Evolutionary conservation across 2,797 vertebrate genomes (phyloP).

Genomic region (Petrocephalus schoutedeni): DNA sequence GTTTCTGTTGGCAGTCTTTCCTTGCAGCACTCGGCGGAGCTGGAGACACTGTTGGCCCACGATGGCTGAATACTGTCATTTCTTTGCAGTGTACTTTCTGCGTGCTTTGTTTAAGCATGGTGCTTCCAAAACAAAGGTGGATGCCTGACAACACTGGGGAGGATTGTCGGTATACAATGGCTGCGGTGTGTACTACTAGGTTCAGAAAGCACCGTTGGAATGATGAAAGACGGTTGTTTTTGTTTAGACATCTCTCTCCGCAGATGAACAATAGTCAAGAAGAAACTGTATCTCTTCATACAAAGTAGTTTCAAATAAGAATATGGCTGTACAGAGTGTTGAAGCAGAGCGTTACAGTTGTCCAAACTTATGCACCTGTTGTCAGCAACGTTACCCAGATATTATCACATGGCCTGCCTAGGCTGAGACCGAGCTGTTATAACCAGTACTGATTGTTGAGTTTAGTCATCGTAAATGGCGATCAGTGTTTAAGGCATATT

Average conservation of each 20-base stretch:
- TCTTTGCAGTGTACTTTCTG: neutral
- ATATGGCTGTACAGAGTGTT: neutral
- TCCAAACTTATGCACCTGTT: neutral
- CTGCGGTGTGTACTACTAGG: neutral
- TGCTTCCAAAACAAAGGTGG: neutral
- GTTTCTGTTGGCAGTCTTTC: neutral
- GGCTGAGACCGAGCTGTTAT: neutral
- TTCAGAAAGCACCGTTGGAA: neutral
- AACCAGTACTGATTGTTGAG: neutral
- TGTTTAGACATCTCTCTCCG: neutral
- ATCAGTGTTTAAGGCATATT: neutral
- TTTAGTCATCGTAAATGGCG: neutral
- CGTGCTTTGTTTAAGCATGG: neutral
- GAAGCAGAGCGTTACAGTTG: neutral
- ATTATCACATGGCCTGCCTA: neutral
- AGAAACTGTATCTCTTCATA: neutral
- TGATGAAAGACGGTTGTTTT: neutral
- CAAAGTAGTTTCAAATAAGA: neutral
- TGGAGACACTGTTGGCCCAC: neutral
- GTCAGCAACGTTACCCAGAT: neutral
- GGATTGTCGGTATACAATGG: neutral
- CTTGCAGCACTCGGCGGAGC: neutral
- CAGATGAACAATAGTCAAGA: neutral
- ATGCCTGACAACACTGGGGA: neutral
- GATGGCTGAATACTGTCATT: neutral